phyloP scores from a whole-genome alignment of 2,888 invertebrate species.

The Aromia moschata region DNA sequence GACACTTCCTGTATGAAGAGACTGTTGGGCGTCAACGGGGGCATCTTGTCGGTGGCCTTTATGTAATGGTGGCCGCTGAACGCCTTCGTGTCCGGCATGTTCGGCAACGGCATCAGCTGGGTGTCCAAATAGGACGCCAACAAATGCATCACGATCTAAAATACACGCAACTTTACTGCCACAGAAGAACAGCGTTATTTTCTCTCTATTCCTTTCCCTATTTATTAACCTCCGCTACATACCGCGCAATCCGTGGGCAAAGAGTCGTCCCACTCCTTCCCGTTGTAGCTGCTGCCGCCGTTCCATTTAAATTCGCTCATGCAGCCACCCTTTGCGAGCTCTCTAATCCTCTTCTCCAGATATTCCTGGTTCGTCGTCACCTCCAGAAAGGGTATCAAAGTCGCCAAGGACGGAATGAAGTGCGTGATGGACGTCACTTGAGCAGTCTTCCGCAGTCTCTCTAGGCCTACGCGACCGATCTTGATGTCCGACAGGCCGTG shows the following conservation, averaged over 20 bases:
- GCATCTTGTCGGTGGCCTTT: slow-evolving; percentile 63
- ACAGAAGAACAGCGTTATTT: no score
- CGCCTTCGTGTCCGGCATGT: slow-evolving; percentile 72
- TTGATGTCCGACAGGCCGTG: slow-evolving; percentile 75
- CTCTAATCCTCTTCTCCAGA: slow-evolving; percentile 79
- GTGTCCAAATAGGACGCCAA: slow-evolving; percentile 88
- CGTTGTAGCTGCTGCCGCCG: slow-evolving; percentile 77
- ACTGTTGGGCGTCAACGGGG: slow-evolving; percentile 62
- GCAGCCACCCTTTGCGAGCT: slow-evolving; percentile 84
- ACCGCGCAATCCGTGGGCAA: slow-evolving; percentile 89
- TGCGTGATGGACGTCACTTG: slow-evolving; percentile 64
- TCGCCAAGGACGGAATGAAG: slow-evolving; percentile 68
- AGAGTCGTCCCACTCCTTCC: slow-evolving; percentile 82
- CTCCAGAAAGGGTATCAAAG: slow-evolving; percentile 82
- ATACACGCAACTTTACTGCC: no score
- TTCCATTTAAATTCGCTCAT: slow-evolving; percentile 92
- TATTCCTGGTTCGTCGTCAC: slow-evolving; percentile 87
- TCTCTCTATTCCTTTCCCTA: no score
- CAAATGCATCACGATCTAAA: slow-evolving; percentile 84
- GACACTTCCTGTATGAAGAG: slow-evolving; percentile 72
- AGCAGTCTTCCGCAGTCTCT: slow-evolving; percentile 78
- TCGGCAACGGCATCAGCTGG: slow-evolving; percentile 74
- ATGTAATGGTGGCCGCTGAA: slow-evolving; percentile 68
- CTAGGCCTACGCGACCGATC: slow-evolving; percentile 76
- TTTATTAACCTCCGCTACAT: no score